These are phyloP conservation scores for Pantherophis guttatus DNA, from an alignment of 2,113 vertebrate genomes.

Conservation along the genomic window DNA sequence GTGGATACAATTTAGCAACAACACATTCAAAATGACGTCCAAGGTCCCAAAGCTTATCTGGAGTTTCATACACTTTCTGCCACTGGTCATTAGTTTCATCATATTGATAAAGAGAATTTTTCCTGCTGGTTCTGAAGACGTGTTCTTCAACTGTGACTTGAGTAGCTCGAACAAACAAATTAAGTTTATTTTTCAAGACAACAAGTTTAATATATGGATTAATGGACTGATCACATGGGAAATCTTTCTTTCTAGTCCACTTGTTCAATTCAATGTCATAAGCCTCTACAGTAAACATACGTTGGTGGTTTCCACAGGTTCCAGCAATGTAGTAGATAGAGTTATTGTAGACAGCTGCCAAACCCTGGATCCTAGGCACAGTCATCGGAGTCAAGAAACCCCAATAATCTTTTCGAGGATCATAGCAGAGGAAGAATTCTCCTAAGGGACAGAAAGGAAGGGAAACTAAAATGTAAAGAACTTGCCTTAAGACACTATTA, in stretches of 20 bases:
- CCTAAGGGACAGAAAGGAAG: constrained; percentile 70
- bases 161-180: constrained; percentile 95
- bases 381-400: constrained; percentile 92
- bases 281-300: constrained; percentile 94
- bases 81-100: constrained; percentile 88
- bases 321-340: constrained; percentile 97
- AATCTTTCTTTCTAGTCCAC: constrained; percentile 90
- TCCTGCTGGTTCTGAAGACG: constrained; percentile 97
- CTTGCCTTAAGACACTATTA: not conserved
- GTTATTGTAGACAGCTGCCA: constrained; percentile 88
- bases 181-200: constrained; percentile 86
- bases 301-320: constrained; percentile 94
- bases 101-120: constrained; percentile 97
- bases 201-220: constrained; percentile 96
- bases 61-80: constrained; percentile 95
- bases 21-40: constrained; percentile 99
- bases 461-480: constrained; percentile 35
- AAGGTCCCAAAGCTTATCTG: constrained; percentile 97
- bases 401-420: constrained; percentile 97
- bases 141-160: constrained; percentile 98
- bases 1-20: constrained; percentile 99
- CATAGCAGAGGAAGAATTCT: constrained; percentile 96
- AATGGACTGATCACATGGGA: constrained; percentile 94
- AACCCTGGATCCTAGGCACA: constrained; percentile 90
- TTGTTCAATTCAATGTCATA: constrained; percentile 92